Conservation (phyloP, 2,888 invertebrate species). For the Dyspetes luteomarginatus region DNA sequence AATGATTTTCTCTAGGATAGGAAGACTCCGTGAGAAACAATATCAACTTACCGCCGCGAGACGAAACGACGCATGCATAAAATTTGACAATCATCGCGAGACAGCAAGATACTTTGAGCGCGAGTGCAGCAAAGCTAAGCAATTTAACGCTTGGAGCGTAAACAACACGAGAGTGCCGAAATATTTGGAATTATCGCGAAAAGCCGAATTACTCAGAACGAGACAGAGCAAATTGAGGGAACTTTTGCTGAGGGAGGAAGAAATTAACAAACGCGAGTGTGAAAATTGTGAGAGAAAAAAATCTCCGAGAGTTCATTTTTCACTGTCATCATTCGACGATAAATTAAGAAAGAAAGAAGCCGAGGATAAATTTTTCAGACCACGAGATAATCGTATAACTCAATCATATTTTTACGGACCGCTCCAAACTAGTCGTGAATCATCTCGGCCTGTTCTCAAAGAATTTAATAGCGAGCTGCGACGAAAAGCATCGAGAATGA, state of each 20-base stretch:
- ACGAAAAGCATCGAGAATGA: constrained; percentile 28
- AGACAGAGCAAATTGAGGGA: constrained; percentile 73
- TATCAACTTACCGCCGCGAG: constrained; percentile 80
- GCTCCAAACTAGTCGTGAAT: constrained; percentile 1
- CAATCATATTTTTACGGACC: constrained; percentile 70
- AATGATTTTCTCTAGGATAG: no score
- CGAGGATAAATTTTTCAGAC: constrained; percentile 76
- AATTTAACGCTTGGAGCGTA: constrained; percentile 77
- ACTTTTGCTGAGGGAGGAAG: constrained; percentile 75
- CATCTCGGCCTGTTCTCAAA: background rate
- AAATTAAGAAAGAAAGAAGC: constrained; percentile 73
- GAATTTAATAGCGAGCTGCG: background rate
- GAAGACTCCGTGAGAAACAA: constrained; percentile 75
- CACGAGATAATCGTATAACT: constrained; percentile 70
- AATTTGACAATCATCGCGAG: constrained; percentile 74
- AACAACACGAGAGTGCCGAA: constrained; percentile 59
- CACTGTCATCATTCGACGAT: constrained; percentile 72
- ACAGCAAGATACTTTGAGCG: constrained; percentile 79
- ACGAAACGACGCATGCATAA: constrained; percentile 75
- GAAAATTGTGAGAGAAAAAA: constrained; percentile 63
- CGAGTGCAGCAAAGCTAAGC: constrained; percentile 73
- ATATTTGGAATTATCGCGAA: constrained; percentile 68
- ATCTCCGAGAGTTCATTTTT: constrained; percentile 53
- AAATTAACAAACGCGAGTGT: constrained; percentile 71
- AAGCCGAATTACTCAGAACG: constrained; percentile 70